Evolutionary conservation across 2,797 vertebrate genomes (phyloP), one percentile per base, ranked within the genome.

Genomic region (Ctenosaura bakeri): DNA sequence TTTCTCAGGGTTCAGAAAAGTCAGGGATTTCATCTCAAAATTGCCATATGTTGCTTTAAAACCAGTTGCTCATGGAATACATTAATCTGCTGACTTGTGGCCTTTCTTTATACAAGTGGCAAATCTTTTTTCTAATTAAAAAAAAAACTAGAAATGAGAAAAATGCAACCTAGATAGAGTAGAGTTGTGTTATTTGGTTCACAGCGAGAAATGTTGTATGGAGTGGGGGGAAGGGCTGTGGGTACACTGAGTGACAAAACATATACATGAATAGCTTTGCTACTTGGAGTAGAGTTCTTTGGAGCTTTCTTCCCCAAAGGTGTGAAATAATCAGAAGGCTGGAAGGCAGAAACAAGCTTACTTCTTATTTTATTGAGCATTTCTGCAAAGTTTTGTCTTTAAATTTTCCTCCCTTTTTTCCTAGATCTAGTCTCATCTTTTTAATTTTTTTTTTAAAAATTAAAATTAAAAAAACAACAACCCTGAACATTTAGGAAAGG

Each of bases 31-130:
- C 71, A 81, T 81, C 83, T 77, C 77, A 59, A 77, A 86, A 91
- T 86, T 62, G 38, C 90, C 88, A 89, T 91, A 91, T 83, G 84
- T 91, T 88, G 83, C 76, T 85, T 76, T 84, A 88, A 83, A 18
- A 0, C 29, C 85, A 71, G 0, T 91, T 86, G 46, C 80, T 90
- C 1, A 4, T 1, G 66, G 26, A 24, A 82, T 80, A 78, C 38
- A 85, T 89, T 77, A 69, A 9, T 0, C 5, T 88, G 35, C 56
- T 9, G 0, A 0, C 85, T 86, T 24, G 83, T 94, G 85, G 2
- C 26, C 24, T 91, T 92, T 92, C 84, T 71, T 52, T 81, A 56
- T 26, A 26, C 12, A 2, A n/a, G 13, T 32, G 64, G 64, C 18
- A 90, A 79, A 78, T 66, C 76, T 89, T 84, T 64, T 59, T 42